Conservation (phyloP, 2,888 invertebrate genomes). For the Aquatica leii region DNA sequence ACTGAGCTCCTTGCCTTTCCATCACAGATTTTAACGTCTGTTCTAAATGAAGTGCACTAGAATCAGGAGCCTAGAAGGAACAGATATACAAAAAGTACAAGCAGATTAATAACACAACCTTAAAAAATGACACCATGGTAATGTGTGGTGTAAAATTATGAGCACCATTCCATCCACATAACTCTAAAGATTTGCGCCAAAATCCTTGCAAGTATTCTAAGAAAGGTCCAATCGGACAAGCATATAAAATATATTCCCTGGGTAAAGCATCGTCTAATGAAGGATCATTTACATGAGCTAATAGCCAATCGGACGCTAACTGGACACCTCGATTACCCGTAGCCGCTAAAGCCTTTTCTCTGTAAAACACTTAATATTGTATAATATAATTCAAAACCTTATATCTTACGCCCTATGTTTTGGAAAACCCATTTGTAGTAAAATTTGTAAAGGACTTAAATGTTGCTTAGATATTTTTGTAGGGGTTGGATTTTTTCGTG, state of each 20-base stretch:
- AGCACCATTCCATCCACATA: slow-evolving; percentile 88
- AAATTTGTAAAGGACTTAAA: slow-evolving; percentile 79
- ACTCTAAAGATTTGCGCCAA: slow-evolving; percentile 77
- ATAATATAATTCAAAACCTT: background rate
- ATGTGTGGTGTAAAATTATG: slow-evolving; percentile 92
- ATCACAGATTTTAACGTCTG: slow-evolving; percentile 79
- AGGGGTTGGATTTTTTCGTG: slow-evolving; percentile 77
- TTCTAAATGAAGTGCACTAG: slow-evolving; percentile 73
- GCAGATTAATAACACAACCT: slow-evolving; percentile 63
- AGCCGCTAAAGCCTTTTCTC: slow-evolving; percentile 88
- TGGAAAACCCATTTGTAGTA: slow-evolving; percentile 89
- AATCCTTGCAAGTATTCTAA: slow-evolving; percentile 77
- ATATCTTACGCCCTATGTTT: slow-evolving; percentile 85
- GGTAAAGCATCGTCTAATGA: slow-evolving; percentile 78
- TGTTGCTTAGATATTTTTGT: slow-evolving; percentile 77
- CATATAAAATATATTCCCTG: slow-evolving; percentile 87
- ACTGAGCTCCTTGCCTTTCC: slow-evolving; percentile 72
- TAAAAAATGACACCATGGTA: slow-evolving; percentile 88
- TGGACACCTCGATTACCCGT: slow-evolving; percentile 90
- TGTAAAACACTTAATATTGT: slow-evolving; percentile 56
- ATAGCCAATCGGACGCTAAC: slow-evolving; percentile 88
- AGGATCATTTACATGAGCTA: slow-evolving; percentile 88
- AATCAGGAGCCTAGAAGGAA: slow-evolving; percentile 75
- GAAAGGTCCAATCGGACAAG: slow-evolving; percentile 82
- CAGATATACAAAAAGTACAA: background rate